These are phyloP conservation scores for Pogoniulus pusillus DNA, from an alignment of 2,797 vertebrate species.

Conservation along the genomic window DNA sequence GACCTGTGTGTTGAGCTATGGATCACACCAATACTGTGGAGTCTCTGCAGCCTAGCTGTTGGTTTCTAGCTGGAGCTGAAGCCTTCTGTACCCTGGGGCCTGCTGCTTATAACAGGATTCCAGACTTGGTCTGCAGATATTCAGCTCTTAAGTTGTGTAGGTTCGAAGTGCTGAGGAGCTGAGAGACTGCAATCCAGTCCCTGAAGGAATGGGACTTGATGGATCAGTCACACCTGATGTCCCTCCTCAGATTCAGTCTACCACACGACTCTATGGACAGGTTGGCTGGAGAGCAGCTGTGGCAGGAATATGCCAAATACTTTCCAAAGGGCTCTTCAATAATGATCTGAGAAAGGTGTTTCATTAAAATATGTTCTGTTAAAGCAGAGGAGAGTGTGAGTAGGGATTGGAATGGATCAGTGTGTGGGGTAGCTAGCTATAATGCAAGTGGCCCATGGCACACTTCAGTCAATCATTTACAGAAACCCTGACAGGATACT, in stretches of 20 bases:
- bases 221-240: not conserved
- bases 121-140: not conserved
- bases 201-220: not conserved
- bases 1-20: not conserved
- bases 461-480: constrained; percentile 10
- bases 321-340: not conserved
- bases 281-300: not conserved
- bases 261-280: not conserved
- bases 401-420: not conserved
- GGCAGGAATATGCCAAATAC: not conserved
- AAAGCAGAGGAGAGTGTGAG: not conserved
- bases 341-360: not conserved
- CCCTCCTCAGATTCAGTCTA: not conserved
- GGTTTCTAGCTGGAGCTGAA: not conserved
- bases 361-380: not conserved
- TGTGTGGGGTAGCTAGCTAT: not conserved
- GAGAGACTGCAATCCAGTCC: not conserved
- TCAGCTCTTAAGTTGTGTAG: not conserved
- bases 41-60: not conserved
- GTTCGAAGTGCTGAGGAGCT: not conserved
- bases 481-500: not conserved
- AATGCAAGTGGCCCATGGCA: not conserved
- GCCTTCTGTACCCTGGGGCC: not conserved
- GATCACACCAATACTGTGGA: not conserved
- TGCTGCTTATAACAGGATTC: not conserved